A percentile compares a stretch with the other conserved stretches of the same genome.
These are phyloP conservation scores for Origma solitaria DNA, from an alignment of 2,113 vertebrate genomes.

Conservation along the genomic window DNA sequence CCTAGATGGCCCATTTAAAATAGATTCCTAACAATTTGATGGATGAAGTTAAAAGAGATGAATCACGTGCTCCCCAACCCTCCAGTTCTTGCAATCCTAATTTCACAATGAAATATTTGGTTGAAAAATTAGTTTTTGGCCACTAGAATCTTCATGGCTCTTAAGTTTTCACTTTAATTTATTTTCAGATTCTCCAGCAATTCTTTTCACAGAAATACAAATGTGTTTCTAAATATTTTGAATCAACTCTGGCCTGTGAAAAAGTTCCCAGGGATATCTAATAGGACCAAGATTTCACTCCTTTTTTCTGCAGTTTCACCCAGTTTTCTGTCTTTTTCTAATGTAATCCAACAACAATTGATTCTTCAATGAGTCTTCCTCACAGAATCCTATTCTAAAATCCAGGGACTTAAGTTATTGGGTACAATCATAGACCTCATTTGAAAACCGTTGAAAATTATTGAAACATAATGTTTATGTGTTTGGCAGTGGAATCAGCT, in stretches of 20 bases:
- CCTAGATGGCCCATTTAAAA: background rate
- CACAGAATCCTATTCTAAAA: background rate
- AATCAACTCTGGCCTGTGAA: background rate
- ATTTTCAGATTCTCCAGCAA: background rate
- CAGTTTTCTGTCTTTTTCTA: background rate
- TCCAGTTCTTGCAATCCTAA: background rate
- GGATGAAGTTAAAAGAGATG: background rate
- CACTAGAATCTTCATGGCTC: background rate
- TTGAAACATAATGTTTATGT: background rate
- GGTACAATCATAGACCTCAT: background rate
- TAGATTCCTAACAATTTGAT: background rate
- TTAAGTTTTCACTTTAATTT: background rate
- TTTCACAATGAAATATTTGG: background rate
- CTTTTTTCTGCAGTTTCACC: background rate
- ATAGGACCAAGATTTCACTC: background rate
- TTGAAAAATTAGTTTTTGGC: background rate
- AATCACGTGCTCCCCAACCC: fast-evolving
- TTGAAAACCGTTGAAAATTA: background rate
- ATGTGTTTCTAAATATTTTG: background rate
- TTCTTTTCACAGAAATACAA: background rate
- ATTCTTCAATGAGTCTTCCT: background rate
- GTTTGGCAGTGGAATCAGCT: background rate
- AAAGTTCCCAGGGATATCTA: background rate
- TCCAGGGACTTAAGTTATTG: background rate
- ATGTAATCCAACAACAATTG: background rate